phyloP scores from a whole-genome alignment of 2,888 invertebrate genomes.

The Thysanoteuthis rhombus region DNA sequence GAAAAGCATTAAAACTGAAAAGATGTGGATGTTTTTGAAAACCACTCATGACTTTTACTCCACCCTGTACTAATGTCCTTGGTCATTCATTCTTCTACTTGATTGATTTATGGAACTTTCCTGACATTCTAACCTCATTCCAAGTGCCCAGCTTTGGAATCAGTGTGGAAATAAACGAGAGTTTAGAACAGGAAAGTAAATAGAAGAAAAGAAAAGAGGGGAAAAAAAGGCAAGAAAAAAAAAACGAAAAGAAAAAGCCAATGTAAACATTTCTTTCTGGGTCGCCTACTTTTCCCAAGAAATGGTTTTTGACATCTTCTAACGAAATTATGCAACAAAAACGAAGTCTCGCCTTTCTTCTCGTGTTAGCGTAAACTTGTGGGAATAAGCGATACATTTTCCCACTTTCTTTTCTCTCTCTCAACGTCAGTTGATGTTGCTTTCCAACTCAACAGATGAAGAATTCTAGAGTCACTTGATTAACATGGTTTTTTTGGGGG shows the following conservation, averaged over 20 bases:
- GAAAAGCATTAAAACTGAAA: not conserved
- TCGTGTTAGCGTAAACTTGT: not conserved
- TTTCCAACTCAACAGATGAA: not conserved
- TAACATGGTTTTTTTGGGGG: no score
- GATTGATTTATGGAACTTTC: no score
- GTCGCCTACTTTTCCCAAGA: not conserved
- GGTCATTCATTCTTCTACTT: no score
- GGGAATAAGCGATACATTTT: not conserved
- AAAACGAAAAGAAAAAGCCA: not conserved
- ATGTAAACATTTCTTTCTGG: not conserved
- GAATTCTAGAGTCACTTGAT: not conserved
- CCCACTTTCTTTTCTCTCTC: fast-evolving
- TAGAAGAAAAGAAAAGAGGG: not conserved
- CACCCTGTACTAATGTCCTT: no score
- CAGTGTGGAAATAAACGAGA: no score
- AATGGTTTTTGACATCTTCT: not conserved
- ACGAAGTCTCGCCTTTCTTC: not conserved
- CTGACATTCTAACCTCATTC: no score
- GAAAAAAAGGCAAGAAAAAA: not conserved
- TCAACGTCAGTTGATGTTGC: no score
- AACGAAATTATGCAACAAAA: not conserved
- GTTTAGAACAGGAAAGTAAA: not conserved
- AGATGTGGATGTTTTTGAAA: not conserved
- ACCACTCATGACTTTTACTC: no score
- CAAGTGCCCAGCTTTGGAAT: no score